Evolutionary conservation across 2,888 invertebrate species (phyloP), one percentile per base, ranked within the genome.

Genomic region (Parnassius mnemosyne): DNA sequence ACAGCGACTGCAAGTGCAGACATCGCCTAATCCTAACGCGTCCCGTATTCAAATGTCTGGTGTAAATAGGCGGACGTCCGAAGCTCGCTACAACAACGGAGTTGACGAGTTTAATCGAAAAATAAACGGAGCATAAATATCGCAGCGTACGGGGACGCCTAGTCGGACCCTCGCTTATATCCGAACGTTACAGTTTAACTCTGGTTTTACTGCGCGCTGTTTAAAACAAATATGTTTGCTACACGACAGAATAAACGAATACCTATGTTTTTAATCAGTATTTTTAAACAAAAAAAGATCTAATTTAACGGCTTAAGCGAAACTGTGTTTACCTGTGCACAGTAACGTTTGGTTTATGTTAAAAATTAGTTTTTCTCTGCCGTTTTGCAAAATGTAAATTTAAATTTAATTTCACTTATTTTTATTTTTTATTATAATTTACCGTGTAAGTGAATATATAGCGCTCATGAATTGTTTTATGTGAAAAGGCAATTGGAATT

Each of bases 21-120:
- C 65, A 60, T 25, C 42, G 43, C 59, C 57, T 62, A 64, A 64
- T 52, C 52, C 72, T 70, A 65, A 69, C 69, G 64, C 57, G 61
- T 65, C 68, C 69, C 69, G 74, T 73, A 78, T 76, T 78, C 73
- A 75, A 76, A 78, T 75, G 71, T 74, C 71, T 71, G 68, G 69
- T 74, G 77, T 74, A 78, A 79, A 81, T 77, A 78, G 76, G 69
- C 72, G 73, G 74, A 34, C 74, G 73, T 68, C 68, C 60, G 68
- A 66, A 66, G 69, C 66, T 71, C 74, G 70, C 70, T 69, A 68
- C 71, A 56, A 56, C 73, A 70, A 71, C 68, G 69, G 69, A 75
- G 77, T 77, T 77, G 78, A 74, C 74, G 69, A 66, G 66, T 66
- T 69, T 67, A 68, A 71, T 68, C 65, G 69, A 69, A 71, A 70